Evolutionary conservation across 2,113 vertebrate species (phyloP), one percentile per base, ranked within the genome.

Genomic region (Podocnemis expansa): DNA sequence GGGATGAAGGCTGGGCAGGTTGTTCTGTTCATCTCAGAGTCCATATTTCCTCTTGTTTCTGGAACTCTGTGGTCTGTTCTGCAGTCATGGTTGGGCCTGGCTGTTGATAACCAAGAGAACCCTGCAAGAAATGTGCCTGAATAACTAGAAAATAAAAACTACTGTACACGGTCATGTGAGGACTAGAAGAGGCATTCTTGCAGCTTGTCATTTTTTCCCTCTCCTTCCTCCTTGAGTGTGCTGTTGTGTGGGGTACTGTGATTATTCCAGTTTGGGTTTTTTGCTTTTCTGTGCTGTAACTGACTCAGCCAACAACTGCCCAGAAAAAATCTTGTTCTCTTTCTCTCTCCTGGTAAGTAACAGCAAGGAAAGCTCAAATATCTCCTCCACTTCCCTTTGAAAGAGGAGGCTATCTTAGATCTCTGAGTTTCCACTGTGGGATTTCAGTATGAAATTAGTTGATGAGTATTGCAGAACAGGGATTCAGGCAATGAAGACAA

Each of bases 101-200:
- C 51, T 82, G 2, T 38, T 0, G 0, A 45, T 12, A 84, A 78
- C 88, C 92, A 94, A 85, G 82, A 96, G 94, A 76, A 91, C 31
- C 78, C 96, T 95, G 96, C 95, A 94, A 96, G 96, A 41, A 91
- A 10, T 8, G 55, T 86, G 79, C 67, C 87, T 87, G 94, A 93
- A 87, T 90, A 83, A 84, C 80, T 79, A 82, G 75, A 58, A 83
- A 1, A 0, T 60, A 24, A 10, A 11, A 56, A 1, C 2, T 52
- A 63, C 51, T 5, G 3, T 94, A 82, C 85, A 91, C 86, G 76
- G 84, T 60, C 41, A 10, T 56, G 78, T 13, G 85, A 67, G 91
- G 91, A 85, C 34, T 92, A 90, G 91, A 80, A 82, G 75, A 76
- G 80, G 41, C 87, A 87, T 83, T 95, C 55, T 95, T 97, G 95